A percentile compares a stretch with the other conserved stretches of the same genome.
These are phyloP conservation scores for Drosophila infuscata DNA, from an alignment of 2,888 invertebrate species.

Conservation along the genomic window DNA sequence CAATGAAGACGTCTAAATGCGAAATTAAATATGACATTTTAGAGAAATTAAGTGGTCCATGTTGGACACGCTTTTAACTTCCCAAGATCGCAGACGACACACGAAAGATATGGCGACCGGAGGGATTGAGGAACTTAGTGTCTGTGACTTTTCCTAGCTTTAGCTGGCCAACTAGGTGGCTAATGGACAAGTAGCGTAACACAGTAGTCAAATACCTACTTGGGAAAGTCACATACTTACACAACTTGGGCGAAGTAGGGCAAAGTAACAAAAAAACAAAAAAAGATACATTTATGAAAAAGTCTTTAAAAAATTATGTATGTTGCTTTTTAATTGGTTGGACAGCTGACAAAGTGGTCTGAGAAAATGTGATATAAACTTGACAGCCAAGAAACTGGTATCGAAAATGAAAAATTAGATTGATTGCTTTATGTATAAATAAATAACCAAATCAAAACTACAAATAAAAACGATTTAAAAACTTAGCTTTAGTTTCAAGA, in stretches of 20 bases:
- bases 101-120: slow-evolving; percentile 15
- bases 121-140: slow-evolving; percentile 9
- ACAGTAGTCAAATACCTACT: slow-evolving; percentile 28
- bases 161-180: slow-evolving; percentile 39
- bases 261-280: slow-evolving; percentile 5
- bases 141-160: slow-evolving; percentile 14
- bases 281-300: background rate
- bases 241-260: slow-evolving; percentile 15
- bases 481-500: background rate
- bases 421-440: background rate
- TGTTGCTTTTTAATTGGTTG: background rate
- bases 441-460: background rate
- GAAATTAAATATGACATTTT: slow-evolving; percentile 77
- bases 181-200: slow-evolving; percentile 40
- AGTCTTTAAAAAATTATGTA: background rate
- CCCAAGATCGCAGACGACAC: slow-evolving; percentile 45
- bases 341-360: background rate
- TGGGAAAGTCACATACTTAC: slow-evolving; percentile 45
- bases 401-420: background rate
- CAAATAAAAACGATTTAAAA: background rate
- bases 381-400: background rate
- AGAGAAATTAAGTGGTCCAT: slow-evolving; percentile 64
- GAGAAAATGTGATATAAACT: background rate
- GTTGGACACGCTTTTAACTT: slow-evolving; percentile 61
- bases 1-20: slow-evolving; percentile 78